These are phyloP conservation scores for Agrotis segetum DNA, from an alignment of 2,888 invertebrate species.

Conservation along the genomic window DNA sequence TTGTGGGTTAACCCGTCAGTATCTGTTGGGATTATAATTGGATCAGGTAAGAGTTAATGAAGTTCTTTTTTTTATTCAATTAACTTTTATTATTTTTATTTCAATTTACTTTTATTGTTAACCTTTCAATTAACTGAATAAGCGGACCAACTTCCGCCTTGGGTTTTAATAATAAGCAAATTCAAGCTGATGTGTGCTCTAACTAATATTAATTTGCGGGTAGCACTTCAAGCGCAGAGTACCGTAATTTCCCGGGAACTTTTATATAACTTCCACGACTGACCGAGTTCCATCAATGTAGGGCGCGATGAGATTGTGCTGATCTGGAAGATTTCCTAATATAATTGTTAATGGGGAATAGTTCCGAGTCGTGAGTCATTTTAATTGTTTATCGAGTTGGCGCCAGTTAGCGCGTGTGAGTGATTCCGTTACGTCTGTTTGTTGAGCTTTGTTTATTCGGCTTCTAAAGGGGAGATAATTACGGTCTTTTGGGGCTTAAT, in stretches of 20 bases:
- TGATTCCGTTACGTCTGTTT: conserved; percentile 40
- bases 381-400: conserved; percentile 54
- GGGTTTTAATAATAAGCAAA: conserved; percentile 21
- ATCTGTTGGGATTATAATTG: conserved; percentile 15
- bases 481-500: conserved; percentile 28
- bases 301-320: conserved; percentile 18
- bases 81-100: too few relatives aligned
- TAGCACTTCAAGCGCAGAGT: conserved; percentile 33
- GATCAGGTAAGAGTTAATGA: not conserved
- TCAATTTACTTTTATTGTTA: too few relatives aligned
- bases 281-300: conserved; percentile 22
- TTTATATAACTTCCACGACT: conserved; percentile 44
- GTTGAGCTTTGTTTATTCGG: conserved; percentile 46
- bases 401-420: conserved; percentile 34
- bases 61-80: too few relatives aligned
- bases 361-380: conserved; percentile 39
- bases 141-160: conserved; percentile 10
- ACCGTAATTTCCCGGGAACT: conserved; percentile 37
- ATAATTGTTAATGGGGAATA: conserved; percentile 50
- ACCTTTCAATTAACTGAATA: not conserved
- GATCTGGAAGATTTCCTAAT: conserved; percentile 37
- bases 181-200: conserved; percentile 14
- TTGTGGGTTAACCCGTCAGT: conserved; percentile 33
- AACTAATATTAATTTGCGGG: conserved; percentile 51
- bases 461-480: conserved; percentile 44